phyloP scores from a whole-genome alignment of 2,797 vertebrate species.

The Megalops cyprinoides region DNA sequence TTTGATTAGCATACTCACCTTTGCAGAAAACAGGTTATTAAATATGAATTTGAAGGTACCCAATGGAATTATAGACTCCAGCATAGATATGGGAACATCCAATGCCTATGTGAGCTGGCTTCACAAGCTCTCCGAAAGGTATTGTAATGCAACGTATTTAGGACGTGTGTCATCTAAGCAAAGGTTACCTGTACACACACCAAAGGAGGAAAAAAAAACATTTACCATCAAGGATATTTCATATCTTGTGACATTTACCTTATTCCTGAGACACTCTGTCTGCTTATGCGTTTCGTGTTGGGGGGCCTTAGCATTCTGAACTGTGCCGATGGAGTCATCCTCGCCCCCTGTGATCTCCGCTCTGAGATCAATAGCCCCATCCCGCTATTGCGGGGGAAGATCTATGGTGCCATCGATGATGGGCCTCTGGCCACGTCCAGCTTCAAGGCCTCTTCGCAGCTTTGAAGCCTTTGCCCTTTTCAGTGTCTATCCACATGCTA shows the following conservation, averaged over 20 bases:
- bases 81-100: background rate
- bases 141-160: background rate
- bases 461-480: constrained; percentile 84
- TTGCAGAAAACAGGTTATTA: background rate
- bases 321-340: background rate
- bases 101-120: too few relatives aligned
- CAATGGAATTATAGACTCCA: background rate
- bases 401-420: constrained; percentile 82
- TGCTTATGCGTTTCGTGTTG: background rate
- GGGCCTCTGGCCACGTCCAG: constrained; percentile 79
- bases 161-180: background rate
- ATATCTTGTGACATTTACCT: constrained; percentile 1
- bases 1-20: too few relatives aligned
- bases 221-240: background rate
- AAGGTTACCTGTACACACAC: background rate
- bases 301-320: constrained; percentile 6
- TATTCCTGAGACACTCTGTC: background rate
- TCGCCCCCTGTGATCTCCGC: constrained; percentile 6
- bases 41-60: background rate
- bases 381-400: constrained; percentile 80
- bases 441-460: constrained; percentile 83
- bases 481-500: constrained; percentile 79
- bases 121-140: background rate
- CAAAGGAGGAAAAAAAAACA: too few relatives aligned
- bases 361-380: constrained; percentile 79